phyloP scores from a whole-genome alignment of 2,113 vertebrate species.

The Numenius arquata region DNA sequence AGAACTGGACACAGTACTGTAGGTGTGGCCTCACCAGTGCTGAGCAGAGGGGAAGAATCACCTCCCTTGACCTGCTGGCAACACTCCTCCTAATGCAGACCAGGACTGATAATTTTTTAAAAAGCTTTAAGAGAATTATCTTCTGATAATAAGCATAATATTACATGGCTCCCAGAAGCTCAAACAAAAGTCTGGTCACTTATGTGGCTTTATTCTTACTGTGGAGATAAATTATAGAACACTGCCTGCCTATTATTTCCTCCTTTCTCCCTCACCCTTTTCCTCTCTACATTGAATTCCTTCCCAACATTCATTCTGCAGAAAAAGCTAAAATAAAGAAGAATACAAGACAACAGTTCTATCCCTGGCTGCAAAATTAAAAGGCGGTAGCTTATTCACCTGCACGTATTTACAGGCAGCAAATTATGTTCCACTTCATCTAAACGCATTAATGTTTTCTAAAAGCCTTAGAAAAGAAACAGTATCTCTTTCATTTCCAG shows the following conservation, averaged over 20 bases:
- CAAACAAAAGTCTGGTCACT: background rate
- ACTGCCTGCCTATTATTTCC: background rate
- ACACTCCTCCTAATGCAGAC: background rate
- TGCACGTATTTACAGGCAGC: background rate
- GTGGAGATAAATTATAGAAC: background rate
- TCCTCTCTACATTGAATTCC: background rate
- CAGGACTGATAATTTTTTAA: background rate
- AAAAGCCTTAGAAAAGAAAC: background rate
- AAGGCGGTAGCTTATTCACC: background rate
- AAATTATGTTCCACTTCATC: background rate
- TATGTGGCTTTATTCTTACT: background rate
- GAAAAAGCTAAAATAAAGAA: background rate
- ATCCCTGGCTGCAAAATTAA: background rate
- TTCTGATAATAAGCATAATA: background rate
- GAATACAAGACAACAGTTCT: background rate
- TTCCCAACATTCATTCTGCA: background rate
- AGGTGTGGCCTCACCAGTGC: background rate
- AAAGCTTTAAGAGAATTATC: background rate
- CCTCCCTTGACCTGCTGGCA: background rate
- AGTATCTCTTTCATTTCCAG: background rate
- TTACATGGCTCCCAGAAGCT: background rate
- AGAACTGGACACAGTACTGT: background rate
- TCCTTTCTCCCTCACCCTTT: background rate
- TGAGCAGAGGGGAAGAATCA: background rate
- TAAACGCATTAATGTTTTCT: background rate